Percentiles rank a stretch among this genome's conserved stretches.
Conservation (phyloP, 2,888 invertebrate genomes). For the Rhaphigaster nebulosa region DNA sequence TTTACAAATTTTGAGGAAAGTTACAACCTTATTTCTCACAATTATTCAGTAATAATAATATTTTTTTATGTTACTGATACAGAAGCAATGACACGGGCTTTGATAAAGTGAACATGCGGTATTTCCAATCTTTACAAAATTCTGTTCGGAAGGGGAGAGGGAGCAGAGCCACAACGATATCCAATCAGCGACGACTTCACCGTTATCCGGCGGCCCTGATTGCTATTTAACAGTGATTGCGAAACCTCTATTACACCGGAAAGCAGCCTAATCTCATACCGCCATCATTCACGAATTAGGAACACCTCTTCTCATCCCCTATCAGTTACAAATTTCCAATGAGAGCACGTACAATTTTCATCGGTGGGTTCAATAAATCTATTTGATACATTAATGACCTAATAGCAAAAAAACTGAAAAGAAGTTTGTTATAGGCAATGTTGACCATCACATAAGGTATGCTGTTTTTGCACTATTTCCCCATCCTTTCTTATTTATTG, state of each 20-base stretch:
- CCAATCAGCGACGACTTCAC: background rate
- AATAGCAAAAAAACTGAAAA: background rate
- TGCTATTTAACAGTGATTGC: constrained; percentile 40
- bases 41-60: no score
- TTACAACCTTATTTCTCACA: background rate
- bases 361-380: background rate
- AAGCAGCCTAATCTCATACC: constrained; percentile 1
- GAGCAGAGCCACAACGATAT: background rate
- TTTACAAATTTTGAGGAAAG: background rate
- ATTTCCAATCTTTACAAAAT: background rate
- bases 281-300: background rate
- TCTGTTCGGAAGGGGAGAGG: background rate
- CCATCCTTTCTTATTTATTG: no score
- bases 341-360: background rate
- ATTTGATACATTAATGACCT: background rate
- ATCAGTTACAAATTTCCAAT: background rate
- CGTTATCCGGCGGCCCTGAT: background rate
- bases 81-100: background rate
- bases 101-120: background rate
- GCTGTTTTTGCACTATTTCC: no score
- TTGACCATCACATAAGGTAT: no score
- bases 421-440: no score
- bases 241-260: constrained; percentile 24
- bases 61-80: background rate
- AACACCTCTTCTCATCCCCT: background rate